Evolutionary conservation across 2,113 vertebrate species (phyloP), one percentile per base, ranked within the genome.

Genomic region (Ploceus nigricollis): DNA sequence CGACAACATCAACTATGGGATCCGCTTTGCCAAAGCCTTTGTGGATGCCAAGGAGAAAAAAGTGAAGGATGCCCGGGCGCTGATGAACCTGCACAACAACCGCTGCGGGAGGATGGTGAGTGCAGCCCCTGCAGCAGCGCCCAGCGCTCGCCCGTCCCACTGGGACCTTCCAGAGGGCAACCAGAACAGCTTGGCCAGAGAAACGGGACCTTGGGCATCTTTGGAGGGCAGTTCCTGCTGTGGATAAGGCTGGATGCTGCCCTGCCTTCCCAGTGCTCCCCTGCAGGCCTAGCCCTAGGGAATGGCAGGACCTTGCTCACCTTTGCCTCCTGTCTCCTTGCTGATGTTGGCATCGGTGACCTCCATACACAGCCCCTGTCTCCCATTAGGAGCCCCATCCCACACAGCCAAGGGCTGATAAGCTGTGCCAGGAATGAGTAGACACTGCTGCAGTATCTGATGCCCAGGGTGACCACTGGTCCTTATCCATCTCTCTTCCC

Each of bases 61-160:
- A 5, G 99, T 99, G 72, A 99, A 99, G 96, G 99, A 99, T 2
- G 99, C 99, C n/a, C 98, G 99, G 82, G 99, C 99, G 1, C 98
- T 99, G 93, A 99, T 99, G 99, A 99, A 99, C 98, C 98, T 99
- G 63, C 99, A 99, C 96, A 99, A 99, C 97, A 99, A 99, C 96
- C 99, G 99, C 94, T 99, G 99, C 27, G 99, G 99, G 39, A 98
- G 99, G 97, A 99, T 98, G 97, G 99, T 99, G 97, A 99, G 99
- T 96, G 78, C 69, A 25, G 78, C 72, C 70, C n/a, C 73, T 3
- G 31, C 15, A 3, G 65, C 19, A 2, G 1, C 60, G 58, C n/a
- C 25, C 23, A 0, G 35, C 0, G 6, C 53, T 18, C 7, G 0
- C 25, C 42, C 15, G 0, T 11, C 50, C 64, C 51, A 2, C 24